Evolutionary conservation across 2,113 vertebrate species (phyloP), one percentile per base, ranked within the genome.

Genomic region (Crocuta crocuta): DNA sequence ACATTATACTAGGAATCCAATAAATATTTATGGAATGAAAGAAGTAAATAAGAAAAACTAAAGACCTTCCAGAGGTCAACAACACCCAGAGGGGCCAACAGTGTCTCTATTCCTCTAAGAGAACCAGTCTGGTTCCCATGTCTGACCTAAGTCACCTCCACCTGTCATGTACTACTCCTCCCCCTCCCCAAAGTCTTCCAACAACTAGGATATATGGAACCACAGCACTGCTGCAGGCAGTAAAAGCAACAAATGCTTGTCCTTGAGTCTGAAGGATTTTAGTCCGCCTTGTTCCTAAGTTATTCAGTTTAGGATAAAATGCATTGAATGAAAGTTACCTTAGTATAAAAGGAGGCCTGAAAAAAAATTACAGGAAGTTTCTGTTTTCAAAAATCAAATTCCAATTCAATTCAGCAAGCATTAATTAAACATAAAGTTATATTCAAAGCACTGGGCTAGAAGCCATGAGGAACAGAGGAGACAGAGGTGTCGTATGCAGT

Each of bases 271-370:
- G 43, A 97, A 90, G 50, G 50, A 92, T 73, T 74, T 97, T 86
- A 89, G 81, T 96, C 95, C 97, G 96, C 89, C 97, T 98, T 97
- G 95, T 97, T 98, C 97, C 97, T 96, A 96, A 66, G 82, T 98
- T 98, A 98, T 97, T 96, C 58, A 43, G 76, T 70, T 50, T 93
- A 73, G 73, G 35, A 98, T 95, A 97, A 98, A 98, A 98, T 96
- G 92, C 76, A 82, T 95, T 98, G 96, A 99, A 98, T 45, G 15
- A 1, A 94, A 98, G 98, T 98, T 98, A 98, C 96, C 98, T 97
- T 98, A 98, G 97, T 97, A 98, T 74, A 98, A 98, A 91, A 90
- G 16, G 98, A 97, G 94, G 97, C 94, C 97, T 94, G 95, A 45
- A 63, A 93, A 95, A 91, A 83, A 94, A 89, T 53, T 97, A 98